Conservation (phyloP, 2,888 invertebrate genomes). For the Leptinotarsa haldemani region DNA sequence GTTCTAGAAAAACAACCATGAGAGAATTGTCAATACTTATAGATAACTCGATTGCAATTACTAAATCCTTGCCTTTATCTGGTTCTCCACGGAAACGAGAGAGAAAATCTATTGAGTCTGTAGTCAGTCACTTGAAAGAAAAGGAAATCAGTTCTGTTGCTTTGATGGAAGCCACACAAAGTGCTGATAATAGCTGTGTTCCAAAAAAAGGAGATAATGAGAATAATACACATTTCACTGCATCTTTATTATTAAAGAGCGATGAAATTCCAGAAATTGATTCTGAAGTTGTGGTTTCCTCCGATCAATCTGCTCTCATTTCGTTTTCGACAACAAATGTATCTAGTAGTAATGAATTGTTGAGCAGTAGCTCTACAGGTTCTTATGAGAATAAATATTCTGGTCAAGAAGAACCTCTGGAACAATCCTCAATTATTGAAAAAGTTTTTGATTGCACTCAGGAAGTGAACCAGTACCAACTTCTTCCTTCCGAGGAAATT, state of each 20-base stretch:
- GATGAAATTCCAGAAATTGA: conserved; percentile 22
- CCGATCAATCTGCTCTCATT: conserved; percentile 14
- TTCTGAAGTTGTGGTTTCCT: conserved; percentile 24
- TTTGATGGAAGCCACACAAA: no score
- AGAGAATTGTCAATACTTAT: conserved; percentile 1
- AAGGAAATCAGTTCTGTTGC: no score
- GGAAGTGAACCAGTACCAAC: background rate
- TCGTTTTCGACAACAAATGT: background rate
- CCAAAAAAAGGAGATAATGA: background rate
- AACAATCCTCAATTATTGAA: background rate
- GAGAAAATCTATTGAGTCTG: conserved; percentile 11
- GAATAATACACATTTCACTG: background rate
- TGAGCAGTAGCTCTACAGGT: background rate
- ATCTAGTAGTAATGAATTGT: background rate
- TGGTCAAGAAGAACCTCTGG: background rate
- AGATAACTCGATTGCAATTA: background rate
- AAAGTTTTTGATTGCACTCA: background rate
- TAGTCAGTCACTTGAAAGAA: conserved; percentile 12
- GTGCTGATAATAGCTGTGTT: no score
- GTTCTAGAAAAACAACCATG: background rate
- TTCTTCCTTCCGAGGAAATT: background rate
- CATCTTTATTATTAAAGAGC: background rate
- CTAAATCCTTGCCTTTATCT: conserved; percentile 1
- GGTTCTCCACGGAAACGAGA: conserved; percentile 12
- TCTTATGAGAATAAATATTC: background rate